Evolutionary conservation across 2,888 invertebrate species (phyloP), one percentile per base, ranked within the genome.

Genomic region (Acrobasis suavella): DNA sequence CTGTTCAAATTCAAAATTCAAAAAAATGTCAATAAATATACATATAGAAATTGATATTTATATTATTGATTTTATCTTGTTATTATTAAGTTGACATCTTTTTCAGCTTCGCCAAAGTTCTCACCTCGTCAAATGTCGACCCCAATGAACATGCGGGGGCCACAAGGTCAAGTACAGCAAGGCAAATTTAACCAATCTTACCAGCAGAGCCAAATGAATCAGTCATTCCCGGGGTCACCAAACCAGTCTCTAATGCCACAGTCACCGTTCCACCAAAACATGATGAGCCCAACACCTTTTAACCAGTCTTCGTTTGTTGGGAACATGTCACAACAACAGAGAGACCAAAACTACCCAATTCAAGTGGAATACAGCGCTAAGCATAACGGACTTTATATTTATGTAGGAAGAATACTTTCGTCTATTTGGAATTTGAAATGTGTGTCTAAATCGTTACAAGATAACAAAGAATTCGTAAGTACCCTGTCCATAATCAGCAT

Each of bases 311-410:
- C 87, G 10, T 86, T 83, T 65, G 71, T 77, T 2, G 81, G 83
- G n/a, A 90, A 89, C 63, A 73, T 85, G 63, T 82, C 84, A 0
- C 89, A 92, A 69, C 85, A 90, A 68, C 82, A 81, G 67, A 78
- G 83, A 75, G 82, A 92, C 67, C 74, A 87, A 60, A 81, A 85
- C 78, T 83, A 84, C 71, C 83, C 88, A 54, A 67, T 92, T 73
- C 89, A 91, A 80, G 71, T 89, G 69, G 94, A 91, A 74, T 92
- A 86, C 68, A 93, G 91, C 0, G 95, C 97, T 0, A 98, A 98
- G 81, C 99, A 99, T 82, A 97, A 98, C 80, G 98, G 98, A 0
- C 93, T 99, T 9, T 99, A 98, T 87, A 93, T 98, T 51, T 98
- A 97, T 80, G 95, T 98, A 14, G 95, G 97, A 22, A 94, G 99